Base-by-base conservation (phyloP, 2,113 vertebrate genomes). In the Ophthalmolycus amberensis region DNA sequence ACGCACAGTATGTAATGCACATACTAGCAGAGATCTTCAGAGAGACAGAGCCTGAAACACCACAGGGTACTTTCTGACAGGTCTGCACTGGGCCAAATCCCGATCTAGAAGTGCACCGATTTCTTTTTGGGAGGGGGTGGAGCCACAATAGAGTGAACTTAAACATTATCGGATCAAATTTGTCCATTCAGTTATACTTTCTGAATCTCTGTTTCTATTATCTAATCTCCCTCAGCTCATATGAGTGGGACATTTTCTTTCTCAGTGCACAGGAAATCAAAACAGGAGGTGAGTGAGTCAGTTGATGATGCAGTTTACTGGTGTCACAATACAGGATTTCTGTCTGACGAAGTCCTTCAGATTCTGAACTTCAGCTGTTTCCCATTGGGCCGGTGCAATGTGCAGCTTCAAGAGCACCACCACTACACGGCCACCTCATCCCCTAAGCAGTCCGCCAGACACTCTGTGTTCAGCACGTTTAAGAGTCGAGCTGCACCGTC, bases 381-480 rank as follows among this genome's bases (percentile, higher is more conserved):
- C 63, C 63, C 42, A 27, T 58, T 52, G 34, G 77, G 32, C 2
- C 52, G 50, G 69, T 67, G 40, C 54, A 52, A 27, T 50, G 66
- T 59, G 42, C 68, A 67, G 79, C 52, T 66, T 68, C 62, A 42
- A 38, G 8, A 80, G 18, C 62, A 81, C 18, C 64, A 40, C 40
- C 71, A 44, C 94, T 94, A 98, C 89, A 99, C 96, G 0, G 97
- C 97, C 11, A 97, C 94, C 92, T 97, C 97, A 0, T 98, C 97
- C 1, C 96, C 96, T 88, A 99, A 92, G 83, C 95, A 96, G 91
- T 98, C 97, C 0, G 96, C 92, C 73, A 96, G 90, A 84, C 93
- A 95, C 90, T 97, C 96, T 76, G 93, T 92, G 87, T 95, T 91
- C 90, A 96, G 93, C 74, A 98, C 96, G 0, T 95, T 96, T 15